These are phyloP conservation scores for Parasteatoda tepidariorum DNA, from an alignment of 1,140 invertebrate genomes.

Conservation along the genomic window DNA sequence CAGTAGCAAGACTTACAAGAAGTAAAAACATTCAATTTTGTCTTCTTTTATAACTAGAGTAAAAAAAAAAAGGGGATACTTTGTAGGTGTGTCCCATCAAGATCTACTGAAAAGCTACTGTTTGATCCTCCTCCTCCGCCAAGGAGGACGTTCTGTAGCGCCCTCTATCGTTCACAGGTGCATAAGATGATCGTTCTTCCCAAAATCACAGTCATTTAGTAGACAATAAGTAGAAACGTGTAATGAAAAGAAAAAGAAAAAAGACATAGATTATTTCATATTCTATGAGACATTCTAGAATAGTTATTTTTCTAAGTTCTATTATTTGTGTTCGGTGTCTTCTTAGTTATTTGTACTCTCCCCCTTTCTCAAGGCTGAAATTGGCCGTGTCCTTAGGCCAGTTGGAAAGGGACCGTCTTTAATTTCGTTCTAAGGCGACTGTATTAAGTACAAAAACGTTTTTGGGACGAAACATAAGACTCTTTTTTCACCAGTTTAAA, in stretches of 20 bases:
- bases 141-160: conserved; percentile 46
- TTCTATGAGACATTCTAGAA: not conserved
- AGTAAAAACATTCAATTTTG: conserved; percentile 23
- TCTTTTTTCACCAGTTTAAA: too few relatives aligned
- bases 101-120: conserved; percentile 54
- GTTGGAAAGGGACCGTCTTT: not conserved
- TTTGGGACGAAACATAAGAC: too few relatives aligned
- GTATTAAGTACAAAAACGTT: too few relatives aligned
- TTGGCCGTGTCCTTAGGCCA: not conserved
- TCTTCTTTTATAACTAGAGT: not conserved
- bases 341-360: not conserved
- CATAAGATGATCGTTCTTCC: conserved; percentile 16
- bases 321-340: conserved; percentile 36
- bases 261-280: not conserved
- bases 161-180: conserved; percentile 51
- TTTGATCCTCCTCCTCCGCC: conserved; percentile 42
- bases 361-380: not conserved
- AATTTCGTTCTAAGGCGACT: too few relatives aligned
- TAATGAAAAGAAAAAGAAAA: not conserved
- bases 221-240: not conserved
- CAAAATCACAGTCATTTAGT: conserved; percentile 45
- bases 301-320: conserved; percentile 33
- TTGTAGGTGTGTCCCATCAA: conserved; percentile 48
- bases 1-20: conserved; percentile 9
- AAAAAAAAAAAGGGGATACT: conserved; percentile 40